Base-by-base conservation (phyloP, 2,888 invertebrate genomes). In the Tortrix viridana region DNA sequence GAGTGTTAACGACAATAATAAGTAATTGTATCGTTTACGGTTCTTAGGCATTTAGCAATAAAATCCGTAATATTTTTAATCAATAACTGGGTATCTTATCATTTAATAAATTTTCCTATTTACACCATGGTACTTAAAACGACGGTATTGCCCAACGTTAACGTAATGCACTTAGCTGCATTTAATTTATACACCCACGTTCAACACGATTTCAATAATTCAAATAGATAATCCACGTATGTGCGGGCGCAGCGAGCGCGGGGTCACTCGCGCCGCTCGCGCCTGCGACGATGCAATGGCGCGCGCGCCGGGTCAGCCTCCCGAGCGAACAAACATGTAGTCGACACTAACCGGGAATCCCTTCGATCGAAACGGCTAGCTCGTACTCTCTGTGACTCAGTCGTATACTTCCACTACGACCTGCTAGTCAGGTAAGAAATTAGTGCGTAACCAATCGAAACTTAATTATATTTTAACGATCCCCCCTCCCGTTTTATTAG, bases 401-500 rank as follows among this genome's bases (percentile, higher is more conserved):
- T 85, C 77, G 74, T 80, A 75, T 69, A 74, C 76, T 77, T 78
- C 69, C 81, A 77, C 67, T 65, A 69, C 77, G 79, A 80, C 75
- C 75, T 73, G 71, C 68, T 56, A 67, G 68, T 63, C 73, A 79
- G 85, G 85, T 86, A 84, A 74, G 85, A 72, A 72, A 67, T 23
- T 26, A 26, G 1, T 70, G 65, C 69, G 69, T 67, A 71, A 69
- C 67, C 69, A 60, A 71, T 67, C 66, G 65, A 65, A 63, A 67
- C 70, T 70, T 79, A 80, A 85, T 84, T 79, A 74, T 71, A 71
- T 76, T 82, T 80, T 83, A 85, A 87, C 69, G 76, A 80, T 75
- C 67, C 56, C 65, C 43, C 75, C 67, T 56, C 65, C 43, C 66
- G 64, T 68, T 69, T 69, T 67, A 59, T 67, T 74, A 70, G 58